These are phyloP conservation scores for Galeopsomyia nigrocyanea DNA, from an alignment of 2,888 invertebrate genomes.

Conservation along the genomic window DNA sequence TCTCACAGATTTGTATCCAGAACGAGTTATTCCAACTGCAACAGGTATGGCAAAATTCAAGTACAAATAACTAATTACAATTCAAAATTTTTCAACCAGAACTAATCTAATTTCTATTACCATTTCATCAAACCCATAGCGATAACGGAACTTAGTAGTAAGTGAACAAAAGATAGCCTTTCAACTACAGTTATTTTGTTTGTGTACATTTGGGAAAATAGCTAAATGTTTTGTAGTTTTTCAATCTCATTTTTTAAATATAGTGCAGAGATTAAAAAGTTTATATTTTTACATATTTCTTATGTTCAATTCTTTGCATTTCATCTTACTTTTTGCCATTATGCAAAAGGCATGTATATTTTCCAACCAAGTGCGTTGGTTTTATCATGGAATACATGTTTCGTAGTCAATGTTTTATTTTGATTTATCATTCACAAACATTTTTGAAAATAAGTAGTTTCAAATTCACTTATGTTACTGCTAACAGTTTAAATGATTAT, in stretches of 20 bases:
- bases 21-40: conserved; percentile 89
- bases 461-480: conserved; percentile 8
- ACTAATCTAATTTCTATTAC: conserved; percentile 34
- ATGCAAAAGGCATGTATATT: conserved; percentile 33
- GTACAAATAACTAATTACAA: background rate
- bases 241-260: conserved; percentile 6
- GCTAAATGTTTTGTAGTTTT: conserved; percentile 22
- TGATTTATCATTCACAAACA: too few species aligned
- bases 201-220: conserved; percentile 15
- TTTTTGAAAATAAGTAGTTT: background rate
- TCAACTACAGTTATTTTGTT: conserved; percentile 24
- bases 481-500: background rate
- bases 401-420: background rate
- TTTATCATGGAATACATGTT: conserved; percentile 5
- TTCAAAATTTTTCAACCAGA: conserved; percentile 49
- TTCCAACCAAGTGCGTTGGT: background rate
- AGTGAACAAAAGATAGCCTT: conserved; percentile 41
- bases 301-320: background rate
- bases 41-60: conserved; percentile 73
- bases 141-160: conserved; percentile 63
- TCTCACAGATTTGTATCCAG: conserved; percentile 94
- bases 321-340: background rate
- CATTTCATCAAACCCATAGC: conserved; percentile 64
- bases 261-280: conserved; percentile 6
- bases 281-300: background rate